Evolutionary conservation across 2,797 vertebrate genomes (phyloP), one percentile per base, ranked within the genome.

Genomic region (Triplophysa yarkandensis): DNA sequence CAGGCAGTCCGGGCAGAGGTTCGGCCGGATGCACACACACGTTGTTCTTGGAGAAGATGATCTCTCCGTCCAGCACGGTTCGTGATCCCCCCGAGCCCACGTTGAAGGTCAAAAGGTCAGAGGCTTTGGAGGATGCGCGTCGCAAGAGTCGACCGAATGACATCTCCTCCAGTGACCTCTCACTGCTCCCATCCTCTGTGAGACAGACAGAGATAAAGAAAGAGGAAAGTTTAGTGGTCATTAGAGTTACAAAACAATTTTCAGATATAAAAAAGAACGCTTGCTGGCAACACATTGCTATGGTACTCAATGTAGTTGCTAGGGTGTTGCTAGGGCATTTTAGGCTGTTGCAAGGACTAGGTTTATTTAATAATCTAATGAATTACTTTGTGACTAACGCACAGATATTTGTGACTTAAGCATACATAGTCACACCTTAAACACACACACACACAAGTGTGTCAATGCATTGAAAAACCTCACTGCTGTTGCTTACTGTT

Each of bases 31-130:
- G 98, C 60, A 99, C 96, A 1, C 98, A 99, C 75, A 99, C 95
- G 85, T 98, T 99, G 88, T 99, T 99, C 88, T 99, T 99, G 62
- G 98, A 99, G 91, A 95, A 99, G 88, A 99, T 93, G 82, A 98
- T 95, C 83, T 98, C 98, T 58, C 96, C 96, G 6, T 97, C 95
- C 27, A 96, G 91, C 17, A 92, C 2, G 0, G 89, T 79, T 41
- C 92, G 82, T 0, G 93, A 87, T 11, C 92, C 89, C 6, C 92
- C 77, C 1, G 90, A 88, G 52, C 92, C 89, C 0, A 94, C 86
- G 84, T 90, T 91, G 81, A 96, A 91, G 86, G 96, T 96, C 97
- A 99, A 92, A 93, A 99, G 92, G 91, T 98, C 95, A 2, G 96
- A 97, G 64, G 95, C 95, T 91, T 92, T 97, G 36, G 95, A 96